Percentiles rank a stretch among this genome's conserved stretches.
These are phyloP conservation scores for Paracyprichromis sp. DNA, from an alignment of 2,113 vertebrate species.

Conservation along the genomic window DNA sequence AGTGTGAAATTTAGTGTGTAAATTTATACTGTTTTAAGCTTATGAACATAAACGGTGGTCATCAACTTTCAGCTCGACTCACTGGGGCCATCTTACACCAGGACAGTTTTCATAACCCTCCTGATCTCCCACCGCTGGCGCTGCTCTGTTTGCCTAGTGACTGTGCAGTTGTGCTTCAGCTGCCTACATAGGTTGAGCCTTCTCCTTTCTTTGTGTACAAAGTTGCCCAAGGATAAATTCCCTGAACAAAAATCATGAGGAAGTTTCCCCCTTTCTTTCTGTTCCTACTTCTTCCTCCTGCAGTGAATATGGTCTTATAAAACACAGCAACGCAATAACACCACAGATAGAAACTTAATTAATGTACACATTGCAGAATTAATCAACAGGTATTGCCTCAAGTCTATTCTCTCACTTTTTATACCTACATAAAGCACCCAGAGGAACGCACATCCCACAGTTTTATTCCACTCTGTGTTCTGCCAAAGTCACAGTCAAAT, in stretches of 20 bases:
- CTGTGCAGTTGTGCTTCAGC: not conserved
- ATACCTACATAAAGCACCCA: not conserved
- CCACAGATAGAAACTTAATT: not conserved
- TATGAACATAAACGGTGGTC: not conserved
- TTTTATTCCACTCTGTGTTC: slow-evolving; percentile 27
- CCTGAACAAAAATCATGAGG: not conserved
- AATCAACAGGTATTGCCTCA: not conserved
- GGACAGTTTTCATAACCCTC: not conserved
- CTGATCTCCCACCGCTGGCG: not conserved
- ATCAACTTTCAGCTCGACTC: not conserved
- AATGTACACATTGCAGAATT: not conserved
- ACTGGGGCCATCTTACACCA: not conserved
- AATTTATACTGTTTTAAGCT: not conserved
- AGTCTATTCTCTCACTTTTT: not conserved
- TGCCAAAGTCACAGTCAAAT: slow-evolving; percentile 54
- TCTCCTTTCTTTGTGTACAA: not conserved
- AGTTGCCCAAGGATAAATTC: not conserved
- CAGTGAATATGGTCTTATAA: not conserved
- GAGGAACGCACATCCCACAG: slow-evolving; percentile 15
- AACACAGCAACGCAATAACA: not conserved
- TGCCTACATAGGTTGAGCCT: not conserved
- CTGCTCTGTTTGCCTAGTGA: not conserved
- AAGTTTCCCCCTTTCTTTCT: not conserved
- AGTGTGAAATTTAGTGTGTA: not conserved
- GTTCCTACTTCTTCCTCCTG: not conserved